Evolutionary conservation across 2,113 vertebrate species (phyloP), one percentile per base, ranked within the genome.

Genomic region (Corythoichthys haematopterus): DNA sequence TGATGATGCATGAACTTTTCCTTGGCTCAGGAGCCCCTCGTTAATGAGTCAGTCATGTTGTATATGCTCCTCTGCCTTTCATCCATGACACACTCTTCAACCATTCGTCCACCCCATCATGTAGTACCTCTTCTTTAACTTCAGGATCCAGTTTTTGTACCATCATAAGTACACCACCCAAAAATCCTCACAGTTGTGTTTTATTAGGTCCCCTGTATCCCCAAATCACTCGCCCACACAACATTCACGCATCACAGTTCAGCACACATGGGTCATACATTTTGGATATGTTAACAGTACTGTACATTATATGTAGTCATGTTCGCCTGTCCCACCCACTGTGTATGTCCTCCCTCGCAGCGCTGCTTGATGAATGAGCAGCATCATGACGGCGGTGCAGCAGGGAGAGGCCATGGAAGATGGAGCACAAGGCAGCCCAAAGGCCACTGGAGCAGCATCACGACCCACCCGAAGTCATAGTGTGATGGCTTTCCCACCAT

Each of bases 401-500:
- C 83, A 71, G 74, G 79, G 77, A 74, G 84, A 74, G 74, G 79
- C 13, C 50, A 86, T 90, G 90, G 91, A 91, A 92, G 86, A 92
- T 46, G 13, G 28, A 60, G 40, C 16, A 69, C 75, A 63, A 76
- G 74, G 80, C 84, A 82, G 50, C 78, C 77, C 71, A 74, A 86
- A 85, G 78, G 79, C 80, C 75, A 79, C 79, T 65, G 71, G 62
- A 51, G 56, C 68, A 33, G 48, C 75, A 78, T 28, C 68, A 82
- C 71, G 76, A 86, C 51, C 75, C 79, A n/a, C 68, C 83, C 71
- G 77, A 86, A 83, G 81, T 85, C 83, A 84, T 84, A 75, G 82
- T 83, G 84, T 78, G 79, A 88, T 87, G 83, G 28, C 68, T 89
- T 88, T 92, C 90, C 89, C 91, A 91, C 83, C 76, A 83, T 75